A percentile compares a stretch with the other conserved stretches of the same genome.
These are phyloP conservation scores for silkworm (Bombyx mori) DNA, from an alignment of 1,140 invertebrate genomes.

Conservation along the genomic window DNA sequence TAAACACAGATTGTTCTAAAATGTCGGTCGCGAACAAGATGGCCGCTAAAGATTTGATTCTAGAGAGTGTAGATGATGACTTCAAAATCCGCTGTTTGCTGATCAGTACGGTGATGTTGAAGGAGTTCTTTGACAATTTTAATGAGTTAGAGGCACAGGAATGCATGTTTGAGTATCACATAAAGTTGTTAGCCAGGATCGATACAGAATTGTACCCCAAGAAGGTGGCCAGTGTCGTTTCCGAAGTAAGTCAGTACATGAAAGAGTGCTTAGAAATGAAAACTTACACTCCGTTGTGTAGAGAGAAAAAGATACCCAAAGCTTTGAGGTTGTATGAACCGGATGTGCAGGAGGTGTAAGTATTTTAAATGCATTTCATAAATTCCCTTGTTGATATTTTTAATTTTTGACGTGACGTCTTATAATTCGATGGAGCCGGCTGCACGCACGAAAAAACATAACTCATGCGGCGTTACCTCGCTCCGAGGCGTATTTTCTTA, in stretches of 20 bases:
- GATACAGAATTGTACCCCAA: constrained; percentile 76
- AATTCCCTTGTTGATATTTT: too few species aligned
- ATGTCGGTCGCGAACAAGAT: constrained; percentile 38
- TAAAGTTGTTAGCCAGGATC: constrained; percentile 58
- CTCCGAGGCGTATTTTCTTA: too few species aligned
- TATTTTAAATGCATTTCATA: constrained; percentile 35
- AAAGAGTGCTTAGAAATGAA: constrained; percentile 65
- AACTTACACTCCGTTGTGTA: constrained; percentile 64
- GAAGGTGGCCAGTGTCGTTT: constrained; percentile 65
- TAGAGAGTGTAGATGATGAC: constrained; percentile 70
- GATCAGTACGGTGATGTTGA: constrained; percentile 70
- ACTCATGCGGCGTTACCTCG: too few species aligned
- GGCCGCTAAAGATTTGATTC: constrained; percentile 66
- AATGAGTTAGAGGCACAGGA: constrained; percentile 69
- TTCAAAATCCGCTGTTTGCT: constrained; percentile 75
- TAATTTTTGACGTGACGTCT: too few species aligned
- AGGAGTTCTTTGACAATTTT: constrained; percentile 72
- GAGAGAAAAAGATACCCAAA: constrained; percentile 81
- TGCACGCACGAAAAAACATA: too few species aligned
- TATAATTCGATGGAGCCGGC: too few species aligned
- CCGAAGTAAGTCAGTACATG: constrained; percentile 63
- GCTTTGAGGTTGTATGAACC: constrained; percentile 88
- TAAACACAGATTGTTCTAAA: constrained; percentile 65
- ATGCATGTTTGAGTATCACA: constrained; percentile 58
- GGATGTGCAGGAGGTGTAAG: constrained; percentile 84